A percentile compares a stretch with the other conserved stretches of the same genome.
These are phyloP conservation scores for Chorisops tibialis DNA, from an alignment of 2,888 invertebrate genomes.

Conservation along the genomic window DNA sequence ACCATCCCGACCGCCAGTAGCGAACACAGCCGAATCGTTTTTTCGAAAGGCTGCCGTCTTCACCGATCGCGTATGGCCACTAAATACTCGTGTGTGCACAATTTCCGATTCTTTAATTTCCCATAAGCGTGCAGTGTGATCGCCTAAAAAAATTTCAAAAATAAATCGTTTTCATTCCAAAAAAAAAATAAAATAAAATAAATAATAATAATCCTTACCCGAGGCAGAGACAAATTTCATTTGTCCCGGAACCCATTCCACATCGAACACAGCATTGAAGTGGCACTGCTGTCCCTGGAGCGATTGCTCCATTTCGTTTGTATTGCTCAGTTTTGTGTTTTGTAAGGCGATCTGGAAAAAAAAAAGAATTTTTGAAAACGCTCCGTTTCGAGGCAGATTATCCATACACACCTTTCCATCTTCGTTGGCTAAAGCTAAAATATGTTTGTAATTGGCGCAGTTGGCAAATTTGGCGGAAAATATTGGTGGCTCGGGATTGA, in stretches of 20 bases:
- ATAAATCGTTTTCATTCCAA: no score
- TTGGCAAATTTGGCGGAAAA: conserved; percentile 78
- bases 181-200: background rate
- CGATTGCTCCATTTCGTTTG: conserved; percentile 45
- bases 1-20: conserved; percentile 85
- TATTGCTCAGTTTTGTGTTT: conserved; percentile 53
- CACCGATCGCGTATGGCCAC: conserved; percentile 76
- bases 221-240: conserved; percentile 80
- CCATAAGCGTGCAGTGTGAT: conserved; percentile 79
- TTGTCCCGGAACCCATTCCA: conserved; percentile 78
- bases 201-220: conserved; percentile 46
- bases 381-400: background rate
- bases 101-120: conserved; percentile 61
- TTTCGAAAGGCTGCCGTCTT: conserved; percentile 76
- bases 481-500: conserved; percentile 67
- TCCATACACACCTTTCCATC: conserved; percentile 68
- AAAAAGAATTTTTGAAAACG: background rate
- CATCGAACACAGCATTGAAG: conserved; percentile 84
- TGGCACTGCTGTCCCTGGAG: conserved; percentile 63
- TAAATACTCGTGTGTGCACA: conserved; percentile 58
- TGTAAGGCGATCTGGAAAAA: conserved; percentile 48
- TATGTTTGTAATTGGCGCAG: conserved; percentile 62
- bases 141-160: conserved; percentile 60
- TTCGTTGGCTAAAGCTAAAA: conserved; percentile 81
- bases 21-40: conserved; percentile 71